Conservation (phyloP, 2,797 vertebrate species). For the Xerus rutilus region DNA sequence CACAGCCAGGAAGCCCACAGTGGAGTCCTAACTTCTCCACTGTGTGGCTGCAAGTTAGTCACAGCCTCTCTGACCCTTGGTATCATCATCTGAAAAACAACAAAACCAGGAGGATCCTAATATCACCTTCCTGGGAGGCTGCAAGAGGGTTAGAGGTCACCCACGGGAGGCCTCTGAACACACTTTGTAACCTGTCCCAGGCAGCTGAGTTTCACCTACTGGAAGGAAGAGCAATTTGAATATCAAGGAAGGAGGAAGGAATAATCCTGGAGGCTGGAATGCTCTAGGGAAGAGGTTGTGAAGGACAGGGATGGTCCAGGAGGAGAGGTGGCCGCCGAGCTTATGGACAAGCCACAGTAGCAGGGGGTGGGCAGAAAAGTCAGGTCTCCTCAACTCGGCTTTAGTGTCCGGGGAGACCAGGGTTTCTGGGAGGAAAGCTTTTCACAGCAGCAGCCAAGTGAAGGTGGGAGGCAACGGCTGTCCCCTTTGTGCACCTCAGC, state of each 20-base stretch:
- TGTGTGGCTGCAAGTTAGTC: background rate
- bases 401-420: background rate
- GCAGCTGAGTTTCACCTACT: background rate
- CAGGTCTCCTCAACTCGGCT: background rate
- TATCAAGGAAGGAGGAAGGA: background rate
- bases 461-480: background rate
- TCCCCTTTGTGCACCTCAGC: conserved; percentile 12
- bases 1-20: background rate
- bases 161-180: background rate
- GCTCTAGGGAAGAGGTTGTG: background rate
- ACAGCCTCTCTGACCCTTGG: background rate
- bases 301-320: background rate
- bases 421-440: background rate
- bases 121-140: background rate
- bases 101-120: background rate
- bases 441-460: background rate
- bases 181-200: background rate
- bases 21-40: background rate
- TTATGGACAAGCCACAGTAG: background rate
- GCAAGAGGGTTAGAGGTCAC: background rate
- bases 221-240: background rate
- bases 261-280: background rate
- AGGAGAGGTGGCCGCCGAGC: background rate
- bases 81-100: background rate
- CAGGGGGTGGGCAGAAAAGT: background rate